phyloP scores from a whole-genome alignment of 2,797 vertebrate species.

The Harpagifer antarcticus region DNA sequence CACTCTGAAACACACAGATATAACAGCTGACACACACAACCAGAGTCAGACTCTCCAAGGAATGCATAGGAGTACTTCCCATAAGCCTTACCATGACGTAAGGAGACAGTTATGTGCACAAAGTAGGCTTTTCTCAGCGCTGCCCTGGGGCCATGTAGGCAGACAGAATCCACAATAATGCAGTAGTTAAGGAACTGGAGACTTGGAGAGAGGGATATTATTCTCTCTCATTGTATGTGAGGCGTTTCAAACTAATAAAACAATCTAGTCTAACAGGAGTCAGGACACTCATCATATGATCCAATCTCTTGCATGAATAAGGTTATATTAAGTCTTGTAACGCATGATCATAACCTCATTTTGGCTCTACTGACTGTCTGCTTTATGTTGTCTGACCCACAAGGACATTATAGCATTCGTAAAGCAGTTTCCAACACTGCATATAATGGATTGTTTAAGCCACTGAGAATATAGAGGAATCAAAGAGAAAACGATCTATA shows the following conservation, averaged over 20 bases:
- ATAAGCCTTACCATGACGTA: slow-evolving; percentile 74
- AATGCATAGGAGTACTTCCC: slow-evolving; percentile 72
- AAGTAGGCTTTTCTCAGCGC: slow-evolving; percentile 69
- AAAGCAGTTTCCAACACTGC: not conserved
- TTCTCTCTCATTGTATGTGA: slow-evolving; percentile 23
- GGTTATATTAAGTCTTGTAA: slow-evolving; percentile 48
- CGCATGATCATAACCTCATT: slow-evolving; percentile 46
- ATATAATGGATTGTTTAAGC: not conserved
- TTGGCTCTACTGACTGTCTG: slow-evolving; percentile 19
- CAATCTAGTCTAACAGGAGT: slow-evolving; percentile 24
- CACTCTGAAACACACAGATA: slow-evolving; percentile 14
- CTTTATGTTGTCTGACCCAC: slow-evolving; percentile 12
- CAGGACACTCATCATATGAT: slow-evolving; percentile 43
- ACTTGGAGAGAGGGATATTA: slow-evolving; percentile 20
- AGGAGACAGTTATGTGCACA: slow-evolving; percentile 76
- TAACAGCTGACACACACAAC: slow-evolving; percentile 39
- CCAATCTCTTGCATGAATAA: slow-evolving; percentile 23
- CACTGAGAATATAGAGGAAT: not conserved
- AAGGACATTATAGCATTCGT: not conserved
- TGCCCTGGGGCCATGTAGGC: slow-evolving; percentile 64
- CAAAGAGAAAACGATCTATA: not conserved
- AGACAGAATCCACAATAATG: slow-evolving; percentile 61
- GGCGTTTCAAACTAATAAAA: slow-evolving; percentile 40
- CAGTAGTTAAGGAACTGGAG: slow-evolving; percentile 47
- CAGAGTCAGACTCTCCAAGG: slow-evolving; percentile 61